Evolutionary conservation across 2,888 invertebrate genomes (phyloP).

Genomic region (Lucinisca nassula): DNA sequence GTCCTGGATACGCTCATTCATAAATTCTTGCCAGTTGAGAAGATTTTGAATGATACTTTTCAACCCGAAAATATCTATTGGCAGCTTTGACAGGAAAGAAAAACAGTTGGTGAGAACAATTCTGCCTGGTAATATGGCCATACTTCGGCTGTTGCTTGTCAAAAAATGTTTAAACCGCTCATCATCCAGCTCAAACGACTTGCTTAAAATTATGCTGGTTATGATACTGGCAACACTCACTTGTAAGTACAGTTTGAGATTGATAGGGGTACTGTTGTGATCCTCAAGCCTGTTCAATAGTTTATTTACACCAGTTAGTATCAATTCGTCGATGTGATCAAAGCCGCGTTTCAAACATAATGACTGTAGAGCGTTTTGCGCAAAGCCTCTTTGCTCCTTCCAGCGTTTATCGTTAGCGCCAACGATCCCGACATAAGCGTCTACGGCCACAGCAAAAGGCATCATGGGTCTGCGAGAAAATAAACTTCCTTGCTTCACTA

Average conservation of each 20-base stretch:
- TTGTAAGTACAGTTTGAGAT: slow-evolving; percentile 41
- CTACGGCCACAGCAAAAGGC: not conserved
- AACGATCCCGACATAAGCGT: slow-evolving; percentile 26
- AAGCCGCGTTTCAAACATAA: slow-evolving; percentile 45
- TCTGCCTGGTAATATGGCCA: not conserved
- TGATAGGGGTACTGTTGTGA: slow-evolving; percentile 14
- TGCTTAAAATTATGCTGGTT: slow-evolving; percentile 57
- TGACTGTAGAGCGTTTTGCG: slow-evolving; percentile 19
- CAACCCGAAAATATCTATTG: slow-evolving; percentile 43
- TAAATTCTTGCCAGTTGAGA: not conserved
- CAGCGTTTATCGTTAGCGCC: slow-evolving; percentile 31
- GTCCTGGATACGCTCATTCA: not conserved
- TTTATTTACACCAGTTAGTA: slow-evolving; percentile 22
- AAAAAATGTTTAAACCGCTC: slow-evolving; percentile 45
- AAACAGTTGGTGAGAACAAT: slow-evolving; percentile 18
- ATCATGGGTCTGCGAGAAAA: slow-evolving; percentile 31
- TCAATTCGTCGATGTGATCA: slow-evolving; percentile 26
- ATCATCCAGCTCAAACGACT: slow-evolving; percentile 48
- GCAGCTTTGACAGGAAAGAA: slow-evolving; percentile 48
- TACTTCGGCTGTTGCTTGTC: slow-evolving; percentile 18
- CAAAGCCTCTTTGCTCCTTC: slow-evolving; percentile 50
- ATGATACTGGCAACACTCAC: slow-evolving; percentile 72
- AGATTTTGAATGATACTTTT: not conserved
- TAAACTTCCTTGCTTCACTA: slow-evolving; percentile 51
- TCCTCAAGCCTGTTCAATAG: not conserved